These are phyloP conservation scores for Pachymerium ferrugineum DNA, from an alignment of 2,888 invertebrate species.

Conservation along the genomic window DNA sequence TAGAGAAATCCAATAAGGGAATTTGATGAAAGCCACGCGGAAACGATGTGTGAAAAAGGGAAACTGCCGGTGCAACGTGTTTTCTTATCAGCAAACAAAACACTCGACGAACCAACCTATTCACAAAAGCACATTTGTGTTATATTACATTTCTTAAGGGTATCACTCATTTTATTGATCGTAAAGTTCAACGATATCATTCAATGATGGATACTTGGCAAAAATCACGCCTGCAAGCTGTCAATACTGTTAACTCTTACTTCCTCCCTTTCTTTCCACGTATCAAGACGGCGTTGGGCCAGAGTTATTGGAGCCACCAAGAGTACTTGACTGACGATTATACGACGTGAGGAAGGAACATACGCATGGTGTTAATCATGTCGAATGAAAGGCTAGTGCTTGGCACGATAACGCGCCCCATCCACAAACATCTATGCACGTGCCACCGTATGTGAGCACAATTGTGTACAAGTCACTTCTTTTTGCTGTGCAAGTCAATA, in stretches of 20 bases:
- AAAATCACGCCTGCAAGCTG: conserved; percentile 17
- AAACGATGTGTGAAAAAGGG: conserved; percentile 12
- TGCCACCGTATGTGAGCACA: not conserved
- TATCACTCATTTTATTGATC: conserved; percentile 21
- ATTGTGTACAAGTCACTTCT: conserved; percentile 1
- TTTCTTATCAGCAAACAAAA: conserved; percentile 15
- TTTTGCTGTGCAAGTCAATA: not conserved
- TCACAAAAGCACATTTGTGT: not conserved
- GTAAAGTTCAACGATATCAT: conserved; percentile 10
- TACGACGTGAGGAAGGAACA: conserved; percentile 9
- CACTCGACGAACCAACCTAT: not conserved
- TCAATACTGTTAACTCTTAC: conserved; percentile 2
- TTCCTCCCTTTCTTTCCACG: not conserved
- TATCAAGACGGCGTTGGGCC: not conserved
- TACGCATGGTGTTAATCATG: conserved; percentile 1
- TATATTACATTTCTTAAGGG: conserved; percentile 1
- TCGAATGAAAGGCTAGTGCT: not conserved
- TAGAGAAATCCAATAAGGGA: not conserved
- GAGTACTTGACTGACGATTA: conserved; percentile 15
- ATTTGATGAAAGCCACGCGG: not conserved
- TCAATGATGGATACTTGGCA: conserved; percentile 6
- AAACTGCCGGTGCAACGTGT: no score
- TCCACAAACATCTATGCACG: not conserved
- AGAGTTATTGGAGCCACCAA: conserved; percentile 1
- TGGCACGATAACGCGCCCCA: not conserved